Conservation (phyloP, 2,113 vertebrate genomes). For the Craseonycteris thonglongyai region DNA sequence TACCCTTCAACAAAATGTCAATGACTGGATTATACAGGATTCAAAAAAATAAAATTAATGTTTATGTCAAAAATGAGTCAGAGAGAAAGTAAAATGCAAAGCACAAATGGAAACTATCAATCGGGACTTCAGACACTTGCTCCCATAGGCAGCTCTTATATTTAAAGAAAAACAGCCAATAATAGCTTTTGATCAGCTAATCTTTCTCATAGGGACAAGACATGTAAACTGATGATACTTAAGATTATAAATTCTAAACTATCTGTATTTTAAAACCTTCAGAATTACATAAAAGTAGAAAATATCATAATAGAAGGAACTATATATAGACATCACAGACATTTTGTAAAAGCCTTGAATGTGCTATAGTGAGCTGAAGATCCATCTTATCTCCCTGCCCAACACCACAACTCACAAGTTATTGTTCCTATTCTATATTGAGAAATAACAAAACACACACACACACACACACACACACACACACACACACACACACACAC, state of each 20-base stretch:
- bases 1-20: not conserved
- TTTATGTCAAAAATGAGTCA: slow-evolving; percentile 11
- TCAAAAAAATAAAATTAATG: slow-evolving; percentile 25
- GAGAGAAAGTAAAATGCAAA: slow-evolving; percentile 17
- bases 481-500: no score
- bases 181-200: not conserved
- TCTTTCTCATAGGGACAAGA: not conserved
- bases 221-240: not conserved
- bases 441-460: not conserved
- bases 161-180: slow-evolving; percentile 20
- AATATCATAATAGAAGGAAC: not conserved
- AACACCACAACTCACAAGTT: not conserved
- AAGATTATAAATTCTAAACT: slow-evolving; percentile 15
- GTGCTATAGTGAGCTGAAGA: not conserved
- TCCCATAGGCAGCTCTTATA: not conserved
- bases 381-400: not conserved
- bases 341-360: not conserved
- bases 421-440: not conserved
- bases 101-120: slow-evolving; percentile 14
- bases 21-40: not conserved
- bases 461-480: not conserved
- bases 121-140: not conserved
- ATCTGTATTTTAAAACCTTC: slow-evolving; percentile 13
- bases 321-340: not conserved
- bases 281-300: slow-evolving; percentile 12